phyloP scores from a whole-genome alignment of 2,888 invertebrate genomes.

The Drosophila limbata region DNA sequence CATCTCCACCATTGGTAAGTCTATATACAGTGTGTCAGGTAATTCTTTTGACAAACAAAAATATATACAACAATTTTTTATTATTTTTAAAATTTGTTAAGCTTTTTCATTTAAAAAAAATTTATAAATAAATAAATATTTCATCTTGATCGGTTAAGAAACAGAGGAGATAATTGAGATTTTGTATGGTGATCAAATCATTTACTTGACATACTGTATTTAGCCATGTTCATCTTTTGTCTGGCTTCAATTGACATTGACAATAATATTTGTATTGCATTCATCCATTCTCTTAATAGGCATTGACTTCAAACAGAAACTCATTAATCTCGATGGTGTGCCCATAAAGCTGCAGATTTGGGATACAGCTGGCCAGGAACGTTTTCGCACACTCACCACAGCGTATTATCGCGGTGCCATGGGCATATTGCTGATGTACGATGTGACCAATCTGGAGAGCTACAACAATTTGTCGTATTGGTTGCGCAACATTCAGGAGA shows the following conservation, averaged over 20 bases:
- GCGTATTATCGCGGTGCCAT: slow-evolving; percentile 96
- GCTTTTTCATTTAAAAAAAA: too few relatives aligned
- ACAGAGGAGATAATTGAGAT: too few relatives aligned
- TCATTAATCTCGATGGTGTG: slow-evolving; percentile 93
- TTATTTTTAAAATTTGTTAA: not conserved
- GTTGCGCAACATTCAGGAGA: slow-evolving; percentile 96
- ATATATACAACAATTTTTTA: not conserved
- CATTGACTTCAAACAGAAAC: slow-evolving; percentile 95
- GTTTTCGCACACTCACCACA: slow-evolving; percentile 91
- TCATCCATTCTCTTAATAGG: slow-evolving; percentile 86
- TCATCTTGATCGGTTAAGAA: too few relatives aligned
- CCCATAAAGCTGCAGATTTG: slow-evolving; percentile 91
- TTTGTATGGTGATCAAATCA: too few relatives aligned
- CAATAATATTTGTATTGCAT: not conserved
- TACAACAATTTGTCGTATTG: slow-evolving; percentile 96
- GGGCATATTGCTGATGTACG: slow-evolving; percentile 96
- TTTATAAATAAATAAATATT: too few relatives aligned
- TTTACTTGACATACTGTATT: not conserved
- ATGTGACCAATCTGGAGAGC: slow-evolving; percentile 95
- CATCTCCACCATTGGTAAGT: slow-evolving; percentile 95
- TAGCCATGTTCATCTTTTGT: slow-evolving; percentile 15
- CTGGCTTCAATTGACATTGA: slow-evolving; percentile 27
- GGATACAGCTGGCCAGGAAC: slow-evolving; percentile 92
- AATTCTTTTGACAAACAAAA: not conserved
- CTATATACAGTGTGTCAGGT: not conserved